phyloP scores from a whole-genome alignment of 2,888 invertebrate genomes.

The Mythimna impura region DNA sequence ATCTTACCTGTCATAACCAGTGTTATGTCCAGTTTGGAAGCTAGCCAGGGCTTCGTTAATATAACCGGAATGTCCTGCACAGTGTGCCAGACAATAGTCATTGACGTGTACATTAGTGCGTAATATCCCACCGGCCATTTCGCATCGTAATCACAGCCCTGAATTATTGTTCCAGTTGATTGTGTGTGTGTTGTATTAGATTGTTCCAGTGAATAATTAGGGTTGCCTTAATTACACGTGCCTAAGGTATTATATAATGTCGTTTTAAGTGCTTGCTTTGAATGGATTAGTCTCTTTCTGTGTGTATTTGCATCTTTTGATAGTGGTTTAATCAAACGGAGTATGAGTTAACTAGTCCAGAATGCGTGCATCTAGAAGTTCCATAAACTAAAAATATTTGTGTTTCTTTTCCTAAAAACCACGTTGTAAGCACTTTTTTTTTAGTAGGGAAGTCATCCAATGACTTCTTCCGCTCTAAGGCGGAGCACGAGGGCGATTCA shows the following conservation, averaged over 20 bases:
- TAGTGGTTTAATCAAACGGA: not conserved
- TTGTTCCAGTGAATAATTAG: constrained; percentile 33
- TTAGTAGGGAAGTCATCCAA: no score
- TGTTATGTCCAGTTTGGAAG: constrained; percentile 57
- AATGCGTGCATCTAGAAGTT: not conserved
- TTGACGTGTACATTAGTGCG: constrained; percentile 45
- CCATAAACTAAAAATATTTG: no score
- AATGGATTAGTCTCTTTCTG: constrained; percentile 31
- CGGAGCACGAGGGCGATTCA: no score
- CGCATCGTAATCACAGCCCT: constrained; percentile 55
- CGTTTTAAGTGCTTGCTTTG: constrained; percentile 23
- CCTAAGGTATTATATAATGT: constrained; percentile 10
- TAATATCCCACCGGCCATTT: constrained; percentile 55
- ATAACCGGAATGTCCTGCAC: constrained; percentile 57
- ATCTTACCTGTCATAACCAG: constrained; percentile 43
- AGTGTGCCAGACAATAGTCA: constrained; percentile 58
- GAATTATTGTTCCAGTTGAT: constrained; percentile 50
- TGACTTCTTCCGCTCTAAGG: no score
- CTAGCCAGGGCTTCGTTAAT: constrained; percentile 69
- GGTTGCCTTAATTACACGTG: constrained; percentile 26
- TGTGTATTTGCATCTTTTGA: not conserved
- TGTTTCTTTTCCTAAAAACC: not conserved
- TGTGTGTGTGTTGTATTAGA: constrained; percentile 32
- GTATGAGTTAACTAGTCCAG: not conserved
- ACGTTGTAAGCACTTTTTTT: no score